Conservation (phyloP, 1,140 invertebrate genomes). For the Melipona quadrifasciata region DNA sequence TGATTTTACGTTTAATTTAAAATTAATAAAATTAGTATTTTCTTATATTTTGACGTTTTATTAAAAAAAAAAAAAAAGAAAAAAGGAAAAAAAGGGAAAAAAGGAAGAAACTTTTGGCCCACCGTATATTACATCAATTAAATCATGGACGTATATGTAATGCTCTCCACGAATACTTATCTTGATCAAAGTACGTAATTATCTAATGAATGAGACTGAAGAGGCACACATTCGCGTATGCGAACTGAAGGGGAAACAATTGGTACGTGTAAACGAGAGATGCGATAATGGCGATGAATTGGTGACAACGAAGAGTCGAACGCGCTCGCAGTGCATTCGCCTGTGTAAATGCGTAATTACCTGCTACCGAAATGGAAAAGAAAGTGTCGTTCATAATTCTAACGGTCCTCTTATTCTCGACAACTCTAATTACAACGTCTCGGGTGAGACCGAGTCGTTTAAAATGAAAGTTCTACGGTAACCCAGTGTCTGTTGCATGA, state of each 20-base stretch:
- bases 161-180: neutral
- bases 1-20: no score
- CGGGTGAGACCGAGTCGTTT: neutral
- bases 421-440: slow-evolving; percentile 22
- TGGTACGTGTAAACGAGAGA: neutral
- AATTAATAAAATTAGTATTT: no score
- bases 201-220: neutral
- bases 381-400: slow-evolving; percentile 14
- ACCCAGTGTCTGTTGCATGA: slow-evolving; percentile 6
- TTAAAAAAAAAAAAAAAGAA: no score
- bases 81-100: no score
- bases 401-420: neutral
- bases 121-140: no score
- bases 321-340: neutral
- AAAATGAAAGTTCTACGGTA: neutral
- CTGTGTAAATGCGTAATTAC: slow-evolving; percentile 11
- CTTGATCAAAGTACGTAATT: neutral
- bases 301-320: neutral
- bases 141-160: neutral
- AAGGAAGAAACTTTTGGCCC: no score
- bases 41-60: no score
- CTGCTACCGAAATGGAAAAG: slow-evolving; percentile 6
- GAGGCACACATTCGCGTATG: no score
- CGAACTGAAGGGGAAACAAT: neutral
- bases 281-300: neutral